phyloP scores from a whole-genome alignment of 2,113 vertebrate genomes.

The Numida meleagris region DNA sequence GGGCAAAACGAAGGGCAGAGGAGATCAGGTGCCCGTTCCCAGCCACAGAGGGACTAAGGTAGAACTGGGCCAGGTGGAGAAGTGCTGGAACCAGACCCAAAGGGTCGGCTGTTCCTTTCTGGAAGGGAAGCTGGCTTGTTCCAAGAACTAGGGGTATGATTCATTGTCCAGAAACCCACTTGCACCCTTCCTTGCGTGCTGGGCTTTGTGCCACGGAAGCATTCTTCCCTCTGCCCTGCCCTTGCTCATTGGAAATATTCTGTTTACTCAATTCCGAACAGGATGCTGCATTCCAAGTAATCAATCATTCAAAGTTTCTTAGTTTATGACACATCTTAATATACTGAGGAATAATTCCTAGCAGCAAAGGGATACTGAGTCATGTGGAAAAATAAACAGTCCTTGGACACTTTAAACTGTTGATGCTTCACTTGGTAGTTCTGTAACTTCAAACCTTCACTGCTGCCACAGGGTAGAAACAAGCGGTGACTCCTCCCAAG shows the following conservation, averaged over 20 bases:
- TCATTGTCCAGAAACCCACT: background rate
- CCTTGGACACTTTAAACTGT: background rate
- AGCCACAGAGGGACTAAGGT: background rate
- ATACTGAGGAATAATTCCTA: background rate
- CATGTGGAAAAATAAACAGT: slow-evolving; percentile 65
- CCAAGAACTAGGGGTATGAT: background rate
- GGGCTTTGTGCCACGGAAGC: background rate
- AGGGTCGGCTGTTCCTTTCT: background rate
- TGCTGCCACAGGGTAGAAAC: background rate
- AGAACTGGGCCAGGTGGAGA: background rate
- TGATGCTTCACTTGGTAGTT: slow-evolving; percentile 7
- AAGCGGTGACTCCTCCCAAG: background rate
- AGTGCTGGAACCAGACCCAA: background rate
- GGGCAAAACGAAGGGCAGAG: background rate
- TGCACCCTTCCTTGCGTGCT: background rate
- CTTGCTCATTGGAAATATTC: background rate
- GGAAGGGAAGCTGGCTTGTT: background rate
- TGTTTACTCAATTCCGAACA: slow-evolving; percentile 37
- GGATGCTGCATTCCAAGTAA: slow-evolving; percentile 49
- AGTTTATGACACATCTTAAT: slow-evolving; percentile 49
- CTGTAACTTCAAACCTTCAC: slow-evolving; percentile 35
- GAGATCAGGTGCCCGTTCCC: background rate
- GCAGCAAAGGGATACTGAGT: slow-evolving; percentile 29
- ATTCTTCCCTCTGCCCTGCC: background rate
- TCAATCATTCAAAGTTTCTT: background rate